A percentile compares a stretch with the other conserved stretches of the same genome.
phyloP scores from a whole-genome alignment of 1,140 invertebrate species.

The Chlorops oryzae region DNA sequence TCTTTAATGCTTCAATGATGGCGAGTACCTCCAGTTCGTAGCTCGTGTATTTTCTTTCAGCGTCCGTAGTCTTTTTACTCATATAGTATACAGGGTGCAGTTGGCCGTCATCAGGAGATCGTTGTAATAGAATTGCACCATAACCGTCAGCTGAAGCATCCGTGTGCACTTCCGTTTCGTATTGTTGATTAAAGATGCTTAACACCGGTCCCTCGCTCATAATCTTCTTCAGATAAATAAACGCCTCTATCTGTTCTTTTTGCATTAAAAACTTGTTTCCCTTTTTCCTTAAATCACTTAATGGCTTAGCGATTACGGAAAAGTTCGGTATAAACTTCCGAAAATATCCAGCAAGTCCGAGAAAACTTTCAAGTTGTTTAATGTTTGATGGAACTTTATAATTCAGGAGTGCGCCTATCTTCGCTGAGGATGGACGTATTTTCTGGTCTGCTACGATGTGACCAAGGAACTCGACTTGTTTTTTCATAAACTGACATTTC shows the following conservation, averaged over 20 bases:
- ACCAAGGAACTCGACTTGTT: conserved; percentile 39
- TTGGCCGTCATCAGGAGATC: conserved; percentile 25
- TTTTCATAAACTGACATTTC: conserved; percentile 35
- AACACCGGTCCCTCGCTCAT: conserved; percentile 32
- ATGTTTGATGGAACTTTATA: conserved; percentile 14
- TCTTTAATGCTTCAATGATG: conserved; percentile 43
- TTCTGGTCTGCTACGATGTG: conserved; percentile 24
- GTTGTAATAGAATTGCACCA: conserved; percentile 39
- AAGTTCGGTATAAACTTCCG: conserved; percentile 36
- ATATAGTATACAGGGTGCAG: conserved; percentile 48
- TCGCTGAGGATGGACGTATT: conserved; percentile 25
- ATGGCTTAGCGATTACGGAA: conserved; percentile 28
- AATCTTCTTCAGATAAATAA: conserved; percentile 8
- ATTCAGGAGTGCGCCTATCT: conserved; percentile 30
- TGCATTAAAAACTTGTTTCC: conserved; percentile 11
- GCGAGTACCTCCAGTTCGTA: conserved; percentile 47
- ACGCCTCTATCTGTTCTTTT: conserved; percentile 9
- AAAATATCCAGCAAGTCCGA: conserved; percentile 42
- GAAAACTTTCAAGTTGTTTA: conserved; percentile 37
- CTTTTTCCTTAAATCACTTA: conserved; percentile 26
- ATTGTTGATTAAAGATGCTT: conserved; percentile 30
- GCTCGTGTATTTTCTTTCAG: conserved; percentile 34
- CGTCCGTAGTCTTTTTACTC: conserved; percentile 42
- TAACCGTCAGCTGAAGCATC: conserved; percentile 33
- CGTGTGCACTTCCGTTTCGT: conserved; percentile 40